Evolutionary conservation across 2,888 invertebrate genomes (phyloP).

Genomic region (Myopa testacea): DNA sequence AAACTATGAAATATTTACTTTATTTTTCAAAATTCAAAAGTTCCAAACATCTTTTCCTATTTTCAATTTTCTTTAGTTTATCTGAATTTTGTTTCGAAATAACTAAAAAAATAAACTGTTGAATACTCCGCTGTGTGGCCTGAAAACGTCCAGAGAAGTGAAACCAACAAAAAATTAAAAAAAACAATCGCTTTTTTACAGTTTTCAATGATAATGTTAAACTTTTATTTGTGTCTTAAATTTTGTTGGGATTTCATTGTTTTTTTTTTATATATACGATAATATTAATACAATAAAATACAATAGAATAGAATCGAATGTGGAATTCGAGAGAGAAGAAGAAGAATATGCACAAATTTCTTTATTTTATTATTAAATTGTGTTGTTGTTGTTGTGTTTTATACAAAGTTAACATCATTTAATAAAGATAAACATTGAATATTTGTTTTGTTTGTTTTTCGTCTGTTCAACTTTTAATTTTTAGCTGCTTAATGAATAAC

Average conservation of each 20-base stretch:
- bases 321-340: not conserved
- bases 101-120: too few species aligned
- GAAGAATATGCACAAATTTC: constrained; percentile 18
- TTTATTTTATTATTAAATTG: constrained; percentile 5
- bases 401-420: constrained; percentile 4
- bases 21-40: too few species aligned
- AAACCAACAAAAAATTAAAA: not conserved
- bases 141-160: too few species aligned
- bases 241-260: constrained; percentile 31
- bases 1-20: too few species aligned
- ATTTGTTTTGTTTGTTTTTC: constrained; percentile 4
- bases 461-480: not conserved
- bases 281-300: constrained; percentile 22
- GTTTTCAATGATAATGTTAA: constrained; percentile 29
- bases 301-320: not conserved
- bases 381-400: not conserved
- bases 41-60: too few species aligned
- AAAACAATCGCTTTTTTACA: not conserved
- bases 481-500: constrained; percentile 22
- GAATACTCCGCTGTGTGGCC: too few species aligned
- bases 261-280: constrained; percentile 22
- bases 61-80: too few species aligned
- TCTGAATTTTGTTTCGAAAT: too few species aligned
- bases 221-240: constrained; percentile 36
- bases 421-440: not conserved